Evolutionary conservation across 2,797 vertebrate genomes (phyloP).

Genomic region (Cossypha heuglini): DNA sequence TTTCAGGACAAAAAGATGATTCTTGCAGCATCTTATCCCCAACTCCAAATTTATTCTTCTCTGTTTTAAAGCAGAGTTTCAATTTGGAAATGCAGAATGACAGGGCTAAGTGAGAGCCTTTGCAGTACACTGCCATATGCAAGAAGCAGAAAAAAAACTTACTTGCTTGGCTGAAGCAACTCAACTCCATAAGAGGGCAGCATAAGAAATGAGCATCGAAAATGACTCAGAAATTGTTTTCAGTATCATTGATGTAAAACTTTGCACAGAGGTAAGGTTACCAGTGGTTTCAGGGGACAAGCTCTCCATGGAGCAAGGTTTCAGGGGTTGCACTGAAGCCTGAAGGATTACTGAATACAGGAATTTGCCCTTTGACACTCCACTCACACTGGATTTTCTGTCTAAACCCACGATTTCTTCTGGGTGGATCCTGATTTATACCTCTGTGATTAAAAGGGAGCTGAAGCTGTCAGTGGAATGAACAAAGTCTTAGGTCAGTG

Average conservation of each 20-base stretch:
- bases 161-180: not conserved
- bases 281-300: not conserved
- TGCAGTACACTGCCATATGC: not conserved
- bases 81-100: not conserved
- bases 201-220: not conserved
- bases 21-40: not conserved
- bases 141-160: not conserved
- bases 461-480: not conserved
- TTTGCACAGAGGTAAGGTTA: not conserved
- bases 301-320: not conserved
- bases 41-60: not conserved
- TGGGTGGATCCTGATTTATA: slow-evolving; percentile 13
- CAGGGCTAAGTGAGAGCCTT: not conserved
- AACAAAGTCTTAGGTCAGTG: not conserved
- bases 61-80: not conserved
- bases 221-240: not conserved
- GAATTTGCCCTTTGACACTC: not conserved
- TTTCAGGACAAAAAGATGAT: not conserved
- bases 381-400: not conserved
- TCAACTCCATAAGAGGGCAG: not conserved
- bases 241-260: not conserved
- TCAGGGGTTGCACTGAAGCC: not conserved
- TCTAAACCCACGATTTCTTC: not conserved
- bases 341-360: not conserved
- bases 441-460: not conserved